Evolutionary conservation across 2,113 vertebrate species (phyloP), one percentile per base, ranked within the genome.

Genomic region (Perca fluviatilis): DNA sequence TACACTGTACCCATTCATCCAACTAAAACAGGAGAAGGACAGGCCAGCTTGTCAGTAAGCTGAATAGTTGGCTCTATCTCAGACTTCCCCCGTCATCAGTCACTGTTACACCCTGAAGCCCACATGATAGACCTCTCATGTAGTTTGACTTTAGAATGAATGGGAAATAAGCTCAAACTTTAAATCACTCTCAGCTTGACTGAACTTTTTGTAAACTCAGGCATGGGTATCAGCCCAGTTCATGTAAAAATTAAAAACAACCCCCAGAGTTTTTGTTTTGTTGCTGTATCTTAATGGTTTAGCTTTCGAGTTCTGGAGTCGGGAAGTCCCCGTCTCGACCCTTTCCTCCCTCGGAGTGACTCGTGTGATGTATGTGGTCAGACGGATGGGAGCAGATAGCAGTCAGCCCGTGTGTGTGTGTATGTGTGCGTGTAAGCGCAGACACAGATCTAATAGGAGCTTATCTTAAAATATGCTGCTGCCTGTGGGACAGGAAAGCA

Each of bases 401-500:
- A 13, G 49, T 13, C 43, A 16, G 71, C 18, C 3, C 64, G 80
- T 53, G 77, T 65, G 54, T 69, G 10, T 51, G 18, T 53, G 27
- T 27, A 27, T 27, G 57, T 74, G 67, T 72, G 70, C 69, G 77
- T 68, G 43, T 21, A 14, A 36, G 74, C 12, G 53, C 40, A 43
- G 77, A 73, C 66, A 62, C 51, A 43, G 53, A 77, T 75, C 79
- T 80, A 81, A 75, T 62, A 51, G 73, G 58, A 83, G 83, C 79
- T 88, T 77, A 93, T 89, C 86, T 88, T 30, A 27, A 40, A 79
- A 81, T 89, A 83, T 78, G 60, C 68, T 73, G 86, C 71, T 36
- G 27, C 27, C 27, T 27, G 75, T 87, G 88, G 81, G 90, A 87
- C 82, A 89, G 87, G 90, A 94, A 94, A 68, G 88, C 79, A 66